Conservation (phyloP, 2,888 invertebrate genomes). For the Oasisia sp. region DNA sequence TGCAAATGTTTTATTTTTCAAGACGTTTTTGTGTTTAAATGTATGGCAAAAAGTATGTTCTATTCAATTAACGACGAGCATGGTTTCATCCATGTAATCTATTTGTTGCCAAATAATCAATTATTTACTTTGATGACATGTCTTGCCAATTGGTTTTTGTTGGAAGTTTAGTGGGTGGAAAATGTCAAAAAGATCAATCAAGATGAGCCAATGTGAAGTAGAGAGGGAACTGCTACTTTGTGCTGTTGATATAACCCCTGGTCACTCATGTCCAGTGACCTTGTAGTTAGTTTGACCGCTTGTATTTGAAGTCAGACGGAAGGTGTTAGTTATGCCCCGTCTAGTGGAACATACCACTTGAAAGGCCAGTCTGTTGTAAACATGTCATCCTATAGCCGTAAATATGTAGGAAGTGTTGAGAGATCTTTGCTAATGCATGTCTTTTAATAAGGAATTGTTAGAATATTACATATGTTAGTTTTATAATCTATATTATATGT, state of each 20-base stretch:
- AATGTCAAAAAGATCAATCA: not conserved
- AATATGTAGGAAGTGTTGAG: not conserved
- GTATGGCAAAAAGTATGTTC: not conserved
- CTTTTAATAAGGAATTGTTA: no score
- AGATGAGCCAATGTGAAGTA: not conserved
- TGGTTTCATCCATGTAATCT: not conserved
- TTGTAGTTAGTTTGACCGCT: not conserved
- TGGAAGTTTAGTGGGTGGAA: not conserved
- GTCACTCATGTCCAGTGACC: not conserved
- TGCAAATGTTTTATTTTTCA: not conserved
- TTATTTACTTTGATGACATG: not conserved
- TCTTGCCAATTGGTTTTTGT: not conserved
- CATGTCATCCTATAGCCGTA: not conserved
- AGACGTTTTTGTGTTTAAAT: not conserved
- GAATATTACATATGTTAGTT: no score
- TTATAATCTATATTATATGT: no score
- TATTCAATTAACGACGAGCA: not conserved
- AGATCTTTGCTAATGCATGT: no score
- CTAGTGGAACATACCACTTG: not conserved
- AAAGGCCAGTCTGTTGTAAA: not conserved
- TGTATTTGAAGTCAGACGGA: not conserved
- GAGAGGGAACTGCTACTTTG: not conserved
- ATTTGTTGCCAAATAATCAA: not conserved
- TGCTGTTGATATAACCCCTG: not conserved
- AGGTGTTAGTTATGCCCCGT: not conserved